phyloP scores from a whole-genome alignment of 2,113 vertebrate genomes.

The Guaruba guarouba region DNA sequence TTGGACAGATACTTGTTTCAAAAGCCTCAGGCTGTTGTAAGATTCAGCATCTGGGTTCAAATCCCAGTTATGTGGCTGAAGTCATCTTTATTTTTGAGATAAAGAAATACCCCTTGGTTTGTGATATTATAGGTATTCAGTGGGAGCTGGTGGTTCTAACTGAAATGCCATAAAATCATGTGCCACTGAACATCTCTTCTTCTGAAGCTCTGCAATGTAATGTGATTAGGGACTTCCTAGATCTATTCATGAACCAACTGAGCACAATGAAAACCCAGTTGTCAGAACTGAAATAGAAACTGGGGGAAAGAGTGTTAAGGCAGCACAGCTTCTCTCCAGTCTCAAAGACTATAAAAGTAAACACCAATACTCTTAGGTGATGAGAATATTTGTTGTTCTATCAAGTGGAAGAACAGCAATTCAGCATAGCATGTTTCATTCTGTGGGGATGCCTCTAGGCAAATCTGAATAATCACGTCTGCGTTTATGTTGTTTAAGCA shows the following conservation, averaged over 20 bases:
- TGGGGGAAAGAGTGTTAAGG: background rate
- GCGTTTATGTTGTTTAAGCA: background rate
- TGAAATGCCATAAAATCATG: background rate
- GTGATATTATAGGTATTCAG: background rate
- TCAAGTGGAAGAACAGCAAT: background rate
- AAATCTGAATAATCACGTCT: slow-evolving; percentile 6
- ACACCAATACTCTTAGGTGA: background rate
- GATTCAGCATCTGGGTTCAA: background rate
- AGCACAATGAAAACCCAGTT: background rate
- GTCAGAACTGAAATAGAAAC: background rate
- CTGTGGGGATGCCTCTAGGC: slow-evolving; percentile 35
- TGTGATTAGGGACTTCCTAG: background rate
- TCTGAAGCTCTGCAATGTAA: background rate
- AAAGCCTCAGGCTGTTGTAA: background rate
- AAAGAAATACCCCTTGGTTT: background rate
- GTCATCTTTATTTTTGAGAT: background rate
- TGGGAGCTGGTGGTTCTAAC: background rate
- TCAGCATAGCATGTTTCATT: background rate
- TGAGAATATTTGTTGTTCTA: slow-evolving; percentile 20
- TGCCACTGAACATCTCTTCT: background rate
- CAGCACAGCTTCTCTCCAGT: background rate
- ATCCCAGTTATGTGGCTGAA: background rate
- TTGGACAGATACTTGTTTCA: background rate
- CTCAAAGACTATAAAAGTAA: background rate
- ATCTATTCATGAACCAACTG: background rate